Percentiles rank a stretch among this genome's conserved stretches.
Evolutionary conservation across 92 coral and sea anemone genomes (phyloP).

Genomic region (Hydrozoanthus gracilis): DNA sequence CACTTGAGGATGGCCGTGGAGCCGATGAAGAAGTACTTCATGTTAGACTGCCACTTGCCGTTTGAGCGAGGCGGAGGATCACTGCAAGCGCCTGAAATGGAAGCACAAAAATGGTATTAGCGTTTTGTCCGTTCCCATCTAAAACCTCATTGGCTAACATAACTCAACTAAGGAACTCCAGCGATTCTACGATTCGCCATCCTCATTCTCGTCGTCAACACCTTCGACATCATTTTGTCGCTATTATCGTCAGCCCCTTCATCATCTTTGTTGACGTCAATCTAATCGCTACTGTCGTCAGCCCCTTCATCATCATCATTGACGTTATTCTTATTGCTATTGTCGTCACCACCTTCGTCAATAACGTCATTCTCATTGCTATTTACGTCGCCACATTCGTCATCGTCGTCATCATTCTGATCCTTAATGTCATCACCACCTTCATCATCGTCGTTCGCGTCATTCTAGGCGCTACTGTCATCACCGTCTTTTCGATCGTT

Average conservation of each 20-base stretch:
- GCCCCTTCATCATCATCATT: not conserved
- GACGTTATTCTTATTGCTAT: not conserved
- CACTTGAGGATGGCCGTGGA: conserved; percentile 64
- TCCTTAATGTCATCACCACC: not conserved
- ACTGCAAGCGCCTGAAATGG: conserved; percentile 66
- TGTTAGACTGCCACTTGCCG: conserved; percentile 70
- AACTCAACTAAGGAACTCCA: too few species aligned
- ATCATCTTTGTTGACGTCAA: not conserved
- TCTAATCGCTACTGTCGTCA: not conserved
- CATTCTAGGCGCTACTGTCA: too few species aligned
- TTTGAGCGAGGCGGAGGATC: conserved; percentile 47
- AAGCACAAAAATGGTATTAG: not conserved
- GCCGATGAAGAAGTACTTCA: conserved; percentile 52
- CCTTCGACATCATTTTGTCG: too few species aligned
- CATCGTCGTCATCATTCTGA: too few species aligned
- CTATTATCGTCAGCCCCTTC: not conserved
- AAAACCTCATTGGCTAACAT: too few species aligned
- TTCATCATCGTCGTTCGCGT: not conserved
- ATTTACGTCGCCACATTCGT: too few species aligned
- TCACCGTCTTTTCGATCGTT: too few species aligned
- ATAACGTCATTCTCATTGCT: too few species aligned
- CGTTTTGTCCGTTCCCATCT: too few species aligned
- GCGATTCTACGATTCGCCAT: too few species aligned
- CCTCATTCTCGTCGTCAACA: too few species aligned
- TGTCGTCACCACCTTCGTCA: not conserved